phyloP scores from a whole-genome alignment of 2,113 vertebrate species.

The Peromyscus californicus region DNA sequence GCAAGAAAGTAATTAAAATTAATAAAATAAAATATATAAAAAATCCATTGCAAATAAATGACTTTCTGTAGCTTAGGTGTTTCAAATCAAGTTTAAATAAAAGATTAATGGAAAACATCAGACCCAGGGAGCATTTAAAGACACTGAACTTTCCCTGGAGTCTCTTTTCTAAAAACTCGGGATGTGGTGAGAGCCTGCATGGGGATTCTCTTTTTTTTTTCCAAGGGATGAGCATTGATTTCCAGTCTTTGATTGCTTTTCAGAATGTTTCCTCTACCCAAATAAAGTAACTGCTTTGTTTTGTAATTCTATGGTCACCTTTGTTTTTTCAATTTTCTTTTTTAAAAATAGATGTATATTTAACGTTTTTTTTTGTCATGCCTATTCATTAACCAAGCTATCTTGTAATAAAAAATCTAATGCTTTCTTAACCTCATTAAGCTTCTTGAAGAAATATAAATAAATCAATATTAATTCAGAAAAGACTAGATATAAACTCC shows the following conservation, averaged over 20 bases:
- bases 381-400: background rate
- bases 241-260: background rate
- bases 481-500: background rate
- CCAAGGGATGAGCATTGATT: background rate
- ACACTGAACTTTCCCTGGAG: background rate
- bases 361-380: background rate
- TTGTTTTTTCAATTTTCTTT: background rate
- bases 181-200: background rate
- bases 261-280: background rate
- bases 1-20: background rate
- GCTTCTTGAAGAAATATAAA: background rate
- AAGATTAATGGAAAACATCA: background rate
- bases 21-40: background rate
- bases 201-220: background rate
- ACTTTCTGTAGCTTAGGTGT: background rate
- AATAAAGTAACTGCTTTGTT: background rate
- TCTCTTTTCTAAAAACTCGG: background rate
- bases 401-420: background rate
- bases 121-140: background rate
- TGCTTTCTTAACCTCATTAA: background rate
- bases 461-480: constrained; percentile 22
- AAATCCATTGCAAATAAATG: background rate
- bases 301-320: background rate
- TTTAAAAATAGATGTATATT: background rate
- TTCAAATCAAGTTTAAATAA: constrained; percentile 21